Percentiles rank a stretch among this genome's conserved stretches.
phyloP scores from a whole-genome alignment of 1,140 invertebrate genomes.

The Formica selysi region DNA sequence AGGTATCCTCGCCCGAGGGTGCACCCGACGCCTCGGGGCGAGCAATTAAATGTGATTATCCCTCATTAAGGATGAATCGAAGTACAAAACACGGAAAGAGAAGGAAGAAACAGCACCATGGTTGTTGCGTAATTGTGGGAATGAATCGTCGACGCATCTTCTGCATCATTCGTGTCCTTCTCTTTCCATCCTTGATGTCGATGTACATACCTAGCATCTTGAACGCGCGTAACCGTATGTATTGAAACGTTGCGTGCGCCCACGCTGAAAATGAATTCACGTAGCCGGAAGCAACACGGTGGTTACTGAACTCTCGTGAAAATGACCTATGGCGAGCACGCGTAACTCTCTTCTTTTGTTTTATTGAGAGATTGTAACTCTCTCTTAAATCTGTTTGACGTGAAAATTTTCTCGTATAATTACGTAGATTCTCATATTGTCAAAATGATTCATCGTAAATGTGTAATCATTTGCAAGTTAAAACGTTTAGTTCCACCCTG shows the following conservation, averaged over 20 bases:
- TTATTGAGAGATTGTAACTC: neutral
- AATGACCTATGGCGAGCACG: neutral
- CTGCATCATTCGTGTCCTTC: constrained; percentile 65
- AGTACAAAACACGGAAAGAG: constrained; percentile 68
- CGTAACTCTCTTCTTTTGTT: neutral
- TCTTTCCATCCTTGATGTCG: constrained; percentile 50
- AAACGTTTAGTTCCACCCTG: neutral
- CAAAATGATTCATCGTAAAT: neutral
- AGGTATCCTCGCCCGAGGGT: constrained; percentile 69
- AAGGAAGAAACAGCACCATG: constrained; percentile 12
- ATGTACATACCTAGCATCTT: constrained; percentile 22
- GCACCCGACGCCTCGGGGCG: constrained; percentile 75
- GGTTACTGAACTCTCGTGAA: constrained; percentile 47
- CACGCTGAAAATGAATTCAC: constrained; percentile 74
- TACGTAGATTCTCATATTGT: neutral
- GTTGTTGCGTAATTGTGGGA: constrained; percentile 82
- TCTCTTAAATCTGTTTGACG: neutral
- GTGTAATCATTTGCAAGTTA: neutral
- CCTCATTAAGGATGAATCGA: constrained; percentile 82
- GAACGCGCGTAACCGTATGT: constrained; percentile 54
- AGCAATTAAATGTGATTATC: constrained; percentile 84
- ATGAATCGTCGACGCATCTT: constrained; percentile 77
- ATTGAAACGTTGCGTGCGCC: constrained; percentile 81
- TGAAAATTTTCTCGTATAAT: neutral
- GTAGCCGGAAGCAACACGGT: constrained; percentile 49